phyloP scores from a whole-genome alignment of 2,113 vertebrate genomes.

The Callipepla squamata region DNA sequence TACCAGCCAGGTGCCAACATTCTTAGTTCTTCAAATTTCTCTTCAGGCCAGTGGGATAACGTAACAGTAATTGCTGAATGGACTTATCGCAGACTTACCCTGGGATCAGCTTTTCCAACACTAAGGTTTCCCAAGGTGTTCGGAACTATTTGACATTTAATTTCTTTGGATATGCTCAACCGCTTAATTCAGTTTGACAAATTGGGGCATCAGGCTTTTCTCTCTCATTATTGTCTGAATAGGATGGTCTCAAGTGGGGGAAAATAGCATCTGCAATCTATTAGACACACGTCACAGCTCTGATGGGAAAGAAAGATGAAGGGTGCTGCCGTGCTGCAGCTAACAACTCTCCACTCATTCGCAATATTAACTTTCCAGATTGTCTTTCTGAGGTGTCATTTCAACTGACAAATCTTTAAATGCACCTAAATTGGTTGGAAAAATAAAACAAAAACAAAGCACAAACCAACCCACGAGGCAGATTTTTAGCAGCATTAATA shows the following conservation, averaged over 20 bases:
- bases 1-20: not conserved
- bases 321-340: not conserved
- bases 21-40: not conserved
- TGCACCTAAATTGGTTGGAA: not conserved
- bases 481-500: not conserved
- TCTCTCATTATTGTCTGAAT: slow-evolving; percentile 55
- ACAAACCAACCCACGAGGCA: accelerated
- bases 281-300: not conserved
- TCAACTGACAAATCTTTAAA: not conserved
- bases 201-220: slow-evolving; percentile 21
- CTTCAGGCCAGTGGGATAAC: not conserved
- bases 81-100: not conserved
- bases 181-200: slow-evolving; percentile 39
- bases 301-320: slow-evolving; percentile 14
- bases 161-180: slow-evolving; percentile 37
- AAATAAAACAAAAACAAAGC: too few relatives aligned
- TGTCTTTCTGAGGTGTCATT: not conserved
- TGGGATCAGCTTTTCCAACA: not conserved
- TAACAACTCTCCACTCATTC: not conserved
- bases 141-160: slow-evolving; percentile 5
- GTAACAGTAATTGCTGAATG: not conserved
- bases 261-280: slow-evolving; percentile 25
- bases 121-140: not conserved
- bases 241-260: not conserved
- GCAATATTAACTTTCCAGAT: slow-evolving; percentile 36